A percentile compares a stretch with the other conserved stretches of the same genome.
phyloP scores from a whole-genome alignment of 2,888 invertebrate species.

The Carpatolechia fugitivella region DNA sequence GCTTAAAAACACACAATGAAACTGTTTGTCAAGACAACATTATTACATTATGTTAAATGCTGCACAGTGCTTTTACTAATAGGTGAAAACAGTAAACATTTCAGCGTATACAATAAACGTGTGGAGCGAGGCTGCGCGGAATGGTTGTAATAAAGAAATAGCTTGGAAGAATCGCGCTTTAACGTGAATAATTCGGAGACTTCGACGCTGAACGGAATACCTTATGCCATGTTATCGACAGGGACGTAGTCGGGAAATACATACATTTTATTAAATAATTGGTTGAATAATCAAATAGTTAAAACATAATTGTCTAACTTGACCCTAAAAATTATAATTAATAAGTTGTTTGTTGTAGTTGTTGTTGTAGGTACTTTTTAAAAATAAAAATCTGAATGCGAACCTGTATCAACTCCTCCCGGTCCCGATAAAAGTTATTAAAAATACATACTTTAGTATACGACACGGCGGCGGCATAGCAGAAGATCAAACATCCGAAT shows the following conservation, averaged over 20 bases:
- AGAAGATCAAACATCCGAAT: constrained; percentile 2
- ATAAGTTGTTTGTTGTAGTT: too few relatives aligned
- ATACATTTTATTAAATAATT: too few relatives aligned
- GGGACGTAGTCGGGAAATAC: neutral
- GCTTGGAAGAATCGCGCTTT: constrained; percentile 47
- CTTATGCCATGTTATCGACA: constrained; percentile 14
- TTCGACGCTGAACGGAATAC: constrained; percentile 39
- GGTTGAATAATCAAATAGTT: too few relatives aligned
- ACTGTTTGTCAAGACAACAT: neutral
- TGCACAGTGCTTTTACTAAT: constrained; percentile 29
- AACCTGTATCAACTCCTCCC: neutral
- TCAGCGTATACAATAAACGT: constrained; percentile 52
- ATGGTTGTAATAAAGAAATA: constrained; percentile 66
- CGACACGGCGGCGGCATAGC: neutral
- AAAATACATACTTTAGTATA: constrained; percentile 2
- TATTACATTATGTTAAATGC: neutral
- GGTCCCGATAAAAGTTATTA: neutral
- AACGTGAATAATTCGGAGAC: constrained; percentile 53
- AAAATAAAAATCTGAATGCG: neutral
- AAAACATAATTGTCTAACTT: too few relatives aligned
- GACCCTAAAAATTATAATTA: too few relatives aligned
- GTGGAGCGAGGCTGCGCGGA: constrained; percentile 49
- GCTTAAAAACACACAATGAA: neutral
- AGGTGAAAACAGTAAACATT: constrained; percentile 29
- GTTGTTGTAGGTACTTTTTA: too few relatives aligned